Base-by-base conservation (phyloP, 2,797 vertebrate species). In the Hippopotamyrus pictus region DNA sequence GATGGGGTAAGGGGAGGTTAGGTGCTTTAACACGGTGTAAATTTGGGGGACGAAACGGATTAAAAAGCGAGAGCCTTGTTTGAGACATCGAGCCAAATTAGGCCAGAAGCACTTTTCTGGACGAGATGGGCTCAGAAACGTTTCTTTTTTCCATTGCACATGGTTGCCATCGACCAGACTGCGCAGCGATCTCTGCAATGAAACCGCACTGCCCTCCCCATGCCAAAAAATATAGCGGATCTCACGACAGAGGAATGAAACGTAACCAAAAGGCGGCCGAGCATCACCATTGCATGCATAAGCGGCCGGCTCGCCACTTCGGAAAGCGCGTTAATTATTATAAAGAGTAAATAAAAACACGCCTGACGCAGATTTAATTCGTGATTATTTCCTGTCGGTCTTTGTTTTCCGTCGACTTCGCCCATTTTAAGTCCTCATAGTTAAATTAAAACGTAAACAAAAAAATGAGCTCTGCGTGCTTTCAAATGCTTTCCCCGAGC, bases 101-200 rank as follows among this genome's bases (percentile, higher is more conserved):
- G 44, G 37, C 62, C 89, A 46, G 86, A 86, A 59, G 76, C 41
- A 82, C 87, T 17, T 90, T 92, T 91, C 92, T 92, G 89, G 88
- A 91, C 90, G 92, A 92, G 83, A 25, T 88, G 93, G 11, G 1
- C 29, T 94, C 93, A 93, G 94, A 90, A 90, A 92, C 90, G 7
- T 82, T 87, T 88, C 94, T 92, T 91, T 89, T 95, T 96, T 96
- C 95, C 95, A 94, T 94, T 95, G 95, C 95, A 95, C 94, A 94
- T 92, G 93, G 93, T 93, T 94, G 95, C 93, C 93, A 92, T 50
- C n/a, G 89, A 92, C 92, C 92, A 93, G 91, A 92, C 92, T 91
- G 65, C 53, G 82, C 89, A 86, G 37, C 54, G 89, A 90, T 54
- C 85, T 22, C 91, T 91, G 88, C 91, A 54, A 89, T 73, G 89